Conservation (phyloP, 2,888 invertebrate genomes). For the Mimumesa dahlbomi region DNA sequence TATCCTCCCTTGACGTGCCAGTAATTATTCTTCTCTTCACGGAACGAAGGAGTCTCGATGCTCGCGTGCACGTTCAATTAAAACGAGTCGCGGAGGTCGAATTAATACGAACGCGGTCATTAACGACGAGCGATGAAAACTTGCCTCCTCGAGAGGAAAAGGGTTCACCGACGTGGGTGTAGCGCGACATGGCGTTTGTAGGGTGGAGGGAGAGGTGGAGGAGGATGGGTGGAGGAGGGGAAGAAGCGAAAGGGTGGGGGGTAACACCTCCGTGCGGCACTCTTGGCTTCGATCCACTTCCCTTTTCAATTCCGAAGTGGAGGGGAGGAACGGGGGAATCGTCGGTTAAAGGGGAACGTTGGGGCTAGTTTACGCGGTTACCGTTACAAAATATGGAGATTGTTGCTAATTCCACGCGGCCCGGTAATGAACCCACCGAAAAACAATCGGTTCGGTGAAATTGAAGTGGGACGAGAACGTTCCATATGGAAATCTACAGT, state of each 20-base stretch:
- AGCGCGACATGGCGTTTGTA: constrained; percentile 28
- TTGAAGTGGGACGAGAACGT: too few species aligned
- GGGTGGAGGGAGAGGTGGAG: constrained; percentile 9
- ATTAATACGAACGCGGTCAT: constrained; percentile 57
- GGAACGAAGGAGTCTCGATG: constrained; percentile 34
- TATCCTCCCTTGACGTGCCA: constrained; percentile 22
- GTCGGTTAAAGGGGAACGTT: constrained; percentile 51
- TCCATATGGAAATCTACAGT: too few species aligned
- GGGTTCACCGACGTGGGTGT: constrained; percentile 10
- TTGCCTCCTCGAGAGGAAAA: constrained; percentile 31
- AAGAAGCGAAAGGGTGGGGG: constrained; percentile 25
- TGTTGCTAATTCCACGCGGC: neutral
- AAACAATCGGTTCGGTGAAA: neutral
- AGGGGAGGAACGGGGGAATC: constrained; percentile 11
- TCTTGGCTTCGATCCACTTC: constrained; percentile 49
- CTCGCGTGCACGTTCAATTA: constrained; percentile 57
- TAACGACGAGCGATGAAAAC: constrained; percentile 52
- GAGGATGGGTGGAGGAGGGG: neutral
- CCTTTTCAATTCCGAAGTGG: constrained; percentile 21
- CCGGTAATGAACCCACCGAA: too few species aligned
- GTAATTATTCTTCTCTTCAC: constrained; percentile 49
- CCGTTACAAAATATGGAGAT: neutral
- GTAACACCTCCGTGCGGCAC: constrained; percentile 42
- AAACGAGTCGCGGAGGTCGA: constrained; percentile 38
- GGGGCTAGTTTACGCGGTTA: neutral